phyloP scores from a whole-genome alignment of 2,113 vertebrate species.

The Phalacrocorax brasilianus region DNA sequence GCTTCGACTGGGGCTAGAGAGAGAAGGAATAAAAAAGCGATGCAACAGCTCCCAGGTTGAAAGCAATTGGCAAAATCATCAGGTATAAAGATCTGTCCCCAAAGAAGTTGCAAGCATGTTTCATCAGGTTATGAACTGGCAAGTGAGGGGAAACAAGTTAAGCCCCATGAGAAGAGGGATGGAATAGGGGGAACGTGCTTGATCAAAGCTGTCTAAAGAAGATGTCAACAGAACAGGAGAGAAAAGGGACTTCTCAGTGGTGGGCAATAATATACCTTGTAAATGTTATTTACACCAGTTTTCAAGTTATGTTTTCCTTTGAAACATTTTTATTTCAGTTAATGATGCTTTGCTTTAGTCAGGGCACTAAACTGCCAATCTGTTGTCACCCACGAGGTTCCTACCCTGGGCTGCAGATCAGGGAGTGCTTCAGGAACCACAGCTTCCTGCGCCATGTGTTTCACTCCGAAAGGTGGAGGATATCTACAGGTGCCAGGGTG shows the following conservation, averaged over 20 bases:
- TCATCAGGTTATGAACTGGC: background rate
- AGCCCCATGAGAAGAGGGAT: background rate
- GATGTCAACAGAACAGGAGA: background rate
- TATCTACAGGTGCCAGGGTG: accelerated
- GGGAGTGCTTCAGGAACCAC: background rate
- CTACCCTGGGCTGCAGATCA: background rate
- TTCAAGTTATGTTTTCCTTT: background rate
- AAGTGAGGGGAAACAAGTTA: background rate
- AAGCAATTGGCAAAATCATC: background rate
- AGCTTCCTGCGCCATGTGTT: background rate
- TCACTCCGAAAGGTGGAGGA: background rate
- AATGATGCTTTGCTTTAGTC: background rate
- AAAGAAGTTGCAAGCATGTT: background rate
- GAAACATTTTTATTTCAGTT: background rate
- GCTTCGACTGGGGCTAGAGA: background rate
- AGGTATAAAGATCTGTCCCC: background rate
- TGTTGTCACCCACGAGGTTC: background rate
- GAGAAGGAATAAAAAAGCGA: background rate
- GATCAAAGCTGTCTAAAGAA: background rate
- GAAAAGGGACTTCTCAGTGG: background rate
- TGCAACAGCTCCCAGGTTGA: background rate
- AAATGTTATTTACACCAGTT: background rate
- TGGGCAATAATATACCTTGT: background rate
- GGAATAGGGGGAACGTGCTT: background rate
- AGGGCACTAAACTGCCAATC: background rate